phyloP scores from a whole-genome alignment of 2,113 vertebrate genomes.

The Ophiodon elongatus region DNA sequence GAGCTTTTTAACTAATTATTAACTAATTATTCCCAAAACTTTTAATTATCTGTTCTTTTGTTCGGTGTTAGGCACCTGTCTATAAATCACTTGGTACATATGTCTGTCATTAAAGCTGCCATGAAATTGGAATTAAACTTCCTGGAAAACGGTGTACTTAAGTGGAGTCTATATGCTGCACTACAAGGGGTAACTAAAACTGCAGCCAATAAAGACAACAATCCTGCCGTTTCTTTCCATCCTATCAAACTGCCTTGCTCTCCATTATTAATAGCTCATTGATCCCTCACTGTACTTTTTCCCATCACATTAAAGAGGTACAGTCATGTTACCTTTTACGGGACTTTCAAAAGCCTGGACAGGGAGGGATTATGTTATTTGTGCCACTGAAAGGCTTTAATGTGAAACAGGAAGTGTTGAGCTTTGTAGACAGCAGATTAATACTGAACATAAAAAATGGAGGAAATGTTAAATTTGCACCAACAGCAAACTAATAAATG shows the following conservation, averaged over 20 bases:
- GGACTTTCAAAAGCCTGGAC: background rate
- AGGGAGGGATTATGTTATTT: background rate
- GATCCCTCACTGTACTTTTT: slow-evolving; percentile 8
- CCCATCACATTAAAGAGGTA: slow-evolving; percentile 23
- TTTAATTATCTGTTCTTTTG: background rate
- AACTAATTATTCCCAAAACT: background rate
- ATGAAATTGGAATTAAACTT: background rate
- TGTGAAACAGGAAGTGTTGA: background rate
- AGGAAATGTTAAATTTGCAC: background rate
- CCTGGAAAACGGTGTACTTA: background rate
- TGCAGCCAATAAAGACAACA: background rate
- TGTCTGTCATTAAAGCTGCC: background rate
- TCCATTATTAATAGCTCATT: slow-evolving; percentile 20
- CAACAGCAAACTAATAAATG: background rate
- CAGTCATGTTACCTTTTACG: background rate
- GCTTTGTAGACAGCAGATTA: background rate
- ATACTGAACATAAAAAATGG: background rate
- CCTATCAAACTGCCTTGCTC: background rate
- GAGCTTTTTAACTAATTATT: background rate
- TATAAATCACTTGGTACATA: background rate
- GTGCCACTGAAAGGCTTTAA: background rate
- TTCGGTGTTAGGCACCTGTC: background rate
- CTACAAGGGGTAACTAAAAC: background rate
- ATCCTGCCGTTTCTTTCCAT: background rate
- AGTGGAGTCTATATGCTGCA: background rate